Conservation (phyloP, 2,888 invertebrate genomes). For the Oscheius sp. region DNA sequence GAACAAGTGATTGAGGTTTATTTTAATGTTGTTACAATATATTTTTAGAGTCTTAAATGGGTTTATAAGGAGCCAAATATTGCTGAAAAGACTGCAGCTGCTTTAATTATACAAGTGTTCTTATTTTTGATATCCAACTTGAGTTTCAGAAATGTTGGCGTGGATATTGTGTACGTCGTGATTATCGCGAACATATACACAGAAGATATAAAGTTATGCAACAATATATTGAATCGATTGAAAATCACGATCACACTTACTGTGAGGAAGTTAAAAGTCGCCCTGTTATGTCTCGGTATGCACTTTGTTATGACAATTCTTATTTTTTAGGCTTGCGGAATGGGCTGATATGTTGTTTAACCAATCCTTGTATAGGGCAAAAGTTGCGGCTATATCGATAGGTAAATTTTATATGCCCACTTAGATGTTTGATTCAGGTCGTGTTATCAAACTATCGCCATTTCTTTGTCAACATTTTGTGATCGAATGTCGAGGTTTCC, state of each 20-base stretch:
- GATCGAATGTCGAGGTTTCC: neutral
- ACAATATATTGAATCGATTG: neutral
- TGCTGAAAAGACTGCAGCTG: neutral
- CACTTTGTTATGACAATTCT: neutral
- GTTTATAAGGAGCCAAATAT: neutral
- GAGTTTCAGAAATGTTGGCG: neutral
- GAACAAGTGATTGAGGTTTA: neutral
- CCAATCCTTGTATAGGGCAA: conserved; percentile 1
- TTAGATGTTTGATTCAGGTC: no score
- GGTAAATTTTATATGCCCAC: no score
- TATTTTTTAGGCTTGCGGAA: conserved; percentile 2
- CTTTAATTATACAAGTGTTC: neutral
- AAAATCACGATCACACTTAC: neutral
- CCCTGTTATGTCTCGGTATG: neutral
- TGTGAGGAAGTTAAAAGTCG: neutral
- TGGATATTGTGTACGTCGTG: neutral
- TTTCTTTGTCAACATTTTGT: conserved; percentile 1
- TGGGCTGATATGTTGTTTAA: conserved; percentile 1
- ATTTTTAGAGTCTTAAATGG: neutral
- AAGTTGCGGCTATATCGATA: conserved; percentile 14
- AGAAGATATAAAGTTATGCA: neutral
- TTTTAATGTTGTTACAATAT: neutral
- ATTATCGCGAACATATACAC: neutral
- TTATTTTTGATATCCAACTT: neutral
- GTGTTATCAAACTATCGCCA: neutral